Evolutionary conservation across 2,113 vertebrate species (phyloP), one percentile per base, ranked within the genome.

Genomic region (Ramphastos sulfuratus): DNA sequence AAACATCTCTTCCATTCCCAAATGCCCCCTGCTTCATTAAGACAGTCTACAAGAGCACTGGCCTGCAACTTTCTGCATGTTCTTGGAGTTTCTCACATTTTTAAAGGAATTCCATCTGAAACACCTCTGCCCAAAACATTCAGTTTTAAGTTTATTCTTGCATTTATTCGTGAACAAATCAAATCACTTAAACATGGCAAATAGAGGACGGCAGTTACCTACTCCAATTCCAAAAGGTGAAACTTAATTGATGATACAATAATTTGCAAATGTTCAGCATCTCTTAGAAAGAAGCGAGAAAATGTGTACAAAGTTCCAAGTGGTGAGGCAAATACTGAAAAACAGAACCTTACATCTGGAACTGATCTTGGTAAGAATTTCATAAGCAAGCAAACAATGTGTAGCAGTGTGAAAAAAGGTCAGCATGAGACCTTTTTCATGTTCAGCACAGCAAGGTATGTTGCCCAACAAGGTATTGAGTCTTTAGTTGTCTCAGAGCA

Each of bases 261-360:
- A 7, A 30, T 42, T 82, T 72, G 33, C 76, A 85, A 82, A 25
- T 52, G 72, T 46, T 76, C 55, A 85, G 63, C 33, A 46, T 87
- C 14, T 64, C 75, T 21, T 24, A 56, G 4, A 59, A 85, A 63
- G 21, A 50, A 14, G 20, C 18, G 33, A 75, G 58, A 92, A 92
- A 82, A 60, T 1, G 15, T 0, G 1, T 17, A 79, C 11, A 12
- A 50, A 82, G 35, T 18, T 33, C n/a, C 0, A 0, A 39, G 42
- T 79, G 17, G 37, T 50, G 24, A 72, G 37, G 33, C 54, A 92
- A 79, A 85, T 61, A 67, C 58, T 64, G 72, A 56, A 82, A 87
- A 92, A 87, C 3, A 87, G 0, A 66, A 87, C 72, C 42, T 59
- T 75, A 31, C 82, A 75, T 72, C 79, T 94, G 89, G 82, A 93